Conservation (phyloP, 2,888 invertebrate genomes). For the Callyntrura guangdongensis region DNA sequence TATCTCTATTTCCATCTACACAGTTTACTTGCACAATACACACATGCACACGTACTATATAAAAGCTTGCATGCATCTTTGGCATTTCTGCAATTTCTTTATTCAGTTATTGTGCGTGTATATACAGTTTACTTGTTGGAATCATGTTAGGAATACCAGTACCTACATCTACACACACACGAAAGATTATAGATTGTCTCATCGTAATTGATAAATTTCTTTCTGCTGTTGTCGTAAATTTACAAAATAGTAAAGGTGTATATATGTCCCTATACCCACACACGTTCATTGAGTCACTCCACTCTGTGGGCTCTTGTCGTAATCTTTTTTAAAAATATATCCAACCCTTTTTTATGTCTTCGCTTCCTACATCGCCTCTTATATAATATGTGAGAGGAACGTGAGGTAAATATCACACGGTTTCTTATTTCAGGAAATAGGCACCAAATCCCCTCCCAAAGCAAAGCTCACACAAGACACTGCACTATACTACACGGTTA, state of each 20-base stretch:
- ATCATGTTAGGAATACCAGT: too few relatives aligned
- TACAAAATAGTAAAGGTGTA: not conserved
- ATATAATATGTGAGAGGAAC: constrained; percentile 35
- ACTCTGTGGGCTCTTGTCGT: not conserved
- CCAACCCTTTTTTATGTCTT: constrained; percentile 16
- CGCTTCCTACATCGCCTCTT: not conserved
- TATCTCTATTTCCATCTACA: constrained; percentile 4
- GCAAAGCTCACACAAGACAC: not conserved
- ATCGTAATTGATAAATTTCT: constrained; percentile 54
- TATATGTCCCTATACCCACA: not conserved
- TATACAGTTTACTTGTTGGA: not conserved
- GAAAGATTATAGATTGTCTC: constrained; percentile 21
- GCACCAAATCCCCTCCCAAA: constrained; percentile 24
- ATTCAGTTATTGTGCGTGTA: constrained; percentile 45
- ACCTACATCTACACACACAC: not conserved
- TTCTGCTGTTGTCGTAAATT: not conserved
- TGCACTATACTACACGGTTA: not conserved
- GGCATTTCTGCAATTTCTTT: constrained; percentile 52
- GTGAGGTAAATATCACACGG: constrained; percentile 39
- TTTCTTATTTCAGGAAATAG: constrained; percentile 63
- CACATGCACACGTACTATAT: not conserved
- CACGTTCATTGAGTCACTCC: not conserved
- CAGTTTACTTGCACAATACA: not conserved
- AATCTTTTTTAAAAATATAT: not conserved
- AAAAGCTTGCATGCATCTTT: constrained; percentile 22